Evolutionary conservation across 2,888 invertebrate genomes (phyloP), one percentile per base, ranked within the genome.

Genomic region (Helicoverpa assulta): DNA sequence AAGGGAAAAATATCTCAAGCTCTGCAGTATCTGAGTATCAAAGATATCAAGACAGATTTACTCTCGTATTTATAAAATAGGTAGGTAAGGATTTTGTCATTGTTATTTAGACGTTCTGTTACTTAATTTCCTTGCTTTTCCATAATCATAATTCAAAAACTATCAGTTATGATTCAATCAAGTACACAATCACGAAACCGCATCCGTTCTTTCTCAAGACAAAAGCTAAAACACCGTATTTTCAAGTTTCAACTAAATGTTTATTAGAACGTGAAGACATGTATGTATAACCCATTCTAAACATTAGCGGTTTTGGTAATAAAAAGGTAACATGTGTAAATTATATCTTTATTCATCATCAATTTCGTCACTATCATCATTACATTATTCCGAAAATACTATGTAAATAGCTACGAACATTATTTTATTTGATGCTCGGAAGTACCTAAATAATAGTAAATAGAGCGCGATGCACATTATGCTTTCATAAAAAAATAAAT

Each of bases 191-290:
- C 29, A 59, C 14, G 0, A 67, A 51, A 66, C 14, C 18, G 29
- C 26, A 50, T 63, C 57, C 77, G 66, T 18, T 61, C 3, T 76
- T 69, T 57, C 54, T 0, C 37, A 64, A 80, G 0, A 55, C 58
- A 78, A 59, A 51, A 63, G 5, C 26, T 55, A 59, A 62, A 53
- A 58, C 54, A 64, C 21, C 57, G 67, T 60, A 63, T 52, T 50
- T 26, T 3, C 55, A 60, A 66, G 26, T 61, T 51, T 52, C 26
- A 26, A 57, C 66, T 67, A 47, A 58, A 80, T 77, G 63, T 50
- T 72, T 64, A 77, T 72, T 58, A 80, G 77, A 77, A 55, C 77
- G 78, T 81, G 78, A 80, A 66, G 26, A 50, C 57, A 58, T 19
- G 12, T 18, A 10, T 10, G 10, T 18, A 10, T 10, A 55, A 21